A percentile compares a stretch with the other conserved stretches of the same genome.
phyloP scores from a whole-genome alignment of 1,140 invertebrate genomes.

The Cotesia glomerata region DNA sequence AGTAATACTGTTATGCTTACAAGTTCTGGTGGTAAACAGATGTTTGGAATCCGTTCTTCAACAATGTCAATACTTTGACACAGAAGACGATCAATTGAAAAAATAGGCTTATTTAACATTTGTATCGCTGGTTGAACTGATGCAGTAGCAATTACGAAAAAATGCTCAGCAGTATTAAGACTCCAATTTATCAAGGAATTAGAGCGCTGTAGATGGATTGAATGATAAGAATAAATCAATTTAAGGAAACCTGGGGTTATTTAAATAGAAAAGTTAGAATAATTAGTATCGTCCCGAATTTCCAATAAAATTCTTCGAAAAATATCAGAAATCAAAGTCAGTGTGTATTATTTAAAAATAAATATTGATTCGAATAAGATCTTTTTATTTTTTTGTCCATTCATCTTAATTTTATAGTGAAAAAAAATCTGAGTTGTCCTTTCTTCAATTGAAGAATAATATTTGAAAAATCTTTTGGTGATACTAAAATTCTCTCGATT shows the following conservation, averaged over 20 bases:
- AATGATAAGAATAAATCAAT: neutral
- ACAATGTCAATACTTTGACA: slow-evolving; percentile 80
- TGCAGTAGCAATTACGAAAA: slow-evolving; percentile 71
- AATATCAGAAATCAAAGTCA: no score
- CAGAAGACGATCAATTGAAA: slow-evolving; percentile 74
- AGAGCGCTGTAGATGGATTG: slow-evolving; percentile 62
- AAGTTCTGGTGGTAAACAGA: slow-evolving; percentile 77
- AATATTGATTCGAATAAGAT: no score
- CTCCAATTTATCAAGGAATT: slow-evolving; percentile 77
- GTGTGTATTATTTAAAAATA: no score
- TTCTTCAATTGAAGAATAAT: no score
- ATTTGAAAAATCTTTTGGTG: no score
- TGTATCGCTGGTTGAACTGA: slow-evolving; percentile 72
- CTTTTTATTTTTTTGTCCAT: no score
- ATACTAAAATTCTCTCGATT: no score
- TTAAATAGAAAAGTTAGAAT: slow-evolving; percentile 2
- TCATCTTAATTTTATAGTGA: no score
- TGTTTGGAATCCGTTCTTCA: slow-evolving; percentile 76
- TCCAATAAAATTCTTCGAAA: no score
- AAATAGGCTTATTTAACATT: slow-evolving; percentile 72
- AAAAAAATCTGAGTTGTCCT: no score
- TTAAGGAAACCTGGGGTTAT: neutral
- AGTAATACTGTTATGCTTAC: slow-evolving; percentile 61
- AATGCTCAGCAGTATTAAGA: slow-evolving; percentile 73
- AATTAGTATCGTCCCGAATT: no score